These are phyloP conservation scores for Ursus arctos DNA, from an alignment of 2,113 vertebrate genomes.

Conservation along the genomic window DNA sequence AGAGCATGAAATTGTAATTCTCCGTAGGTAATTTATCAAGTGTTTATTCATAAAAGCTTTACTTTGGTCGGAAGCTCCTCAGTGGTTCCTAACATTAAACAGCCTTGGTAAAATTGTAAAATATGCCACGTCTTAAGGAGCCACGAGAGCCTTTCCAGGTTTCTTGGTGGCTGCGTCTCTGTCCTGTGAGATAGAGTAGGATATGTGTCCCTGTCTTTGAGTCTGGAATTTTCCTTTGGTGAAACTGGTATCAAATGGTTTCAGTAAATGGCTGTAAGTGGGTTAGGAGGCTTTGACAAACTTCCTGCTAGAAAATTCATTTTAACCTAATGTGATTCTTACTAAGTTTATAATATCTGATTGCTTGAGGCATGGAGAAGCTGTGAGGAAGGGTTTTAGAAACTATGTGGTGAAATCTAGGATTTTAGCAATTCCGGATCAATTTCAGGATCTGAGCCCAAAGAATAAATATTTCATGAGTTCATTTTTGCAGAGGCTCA, in stretches of 20 bases:
- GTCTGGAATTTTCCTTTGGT: not conserved
- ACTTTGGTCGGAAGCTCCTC: not conserved
- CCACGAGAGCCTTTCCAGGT: not conserved
- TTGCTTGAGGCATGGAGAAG: not conserved
- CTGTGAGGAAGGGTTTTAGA: not conserved
- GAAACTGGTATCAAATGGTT: not conserved
- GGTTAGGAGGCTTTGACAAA: not conserved
- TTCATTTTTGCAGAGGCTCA: slow-evolving; percentile 34
- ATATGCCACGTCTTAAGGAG: not conserved
- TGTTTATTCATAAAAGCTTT: slow-evolving; percentile 27
- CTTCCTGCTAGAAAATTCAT: not conserved
- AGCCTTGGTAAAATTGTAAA: slow-evolving; percentile 11
- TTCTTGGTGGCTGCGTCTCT: not conserved
- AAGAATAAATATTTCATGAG: slow-evolving; percentile 47
- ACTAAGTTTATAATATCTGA: not conserved
- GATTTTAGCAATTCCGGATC: not conserved
- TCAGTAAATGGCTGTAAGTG: not conserved
- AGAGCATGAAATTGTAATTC: slow-evolving; percentile 31
- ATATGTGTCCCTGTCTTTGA: not conserved
- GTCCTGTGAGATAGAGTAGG: not conserved
- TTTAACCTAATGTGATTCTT: not conserved
- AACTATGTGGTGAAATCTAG: not conserved
- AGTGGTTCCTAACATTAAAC: not conserved
- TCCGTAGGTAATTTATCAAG: slow-evolving; percentile 33
- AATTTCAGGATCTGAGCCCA: not conserved